These are phyloP conservation scores for Brachyptera risi DNA, from an alignment of 2,888 invertebrate genomes.

Conservation along the genomic window DNA sequence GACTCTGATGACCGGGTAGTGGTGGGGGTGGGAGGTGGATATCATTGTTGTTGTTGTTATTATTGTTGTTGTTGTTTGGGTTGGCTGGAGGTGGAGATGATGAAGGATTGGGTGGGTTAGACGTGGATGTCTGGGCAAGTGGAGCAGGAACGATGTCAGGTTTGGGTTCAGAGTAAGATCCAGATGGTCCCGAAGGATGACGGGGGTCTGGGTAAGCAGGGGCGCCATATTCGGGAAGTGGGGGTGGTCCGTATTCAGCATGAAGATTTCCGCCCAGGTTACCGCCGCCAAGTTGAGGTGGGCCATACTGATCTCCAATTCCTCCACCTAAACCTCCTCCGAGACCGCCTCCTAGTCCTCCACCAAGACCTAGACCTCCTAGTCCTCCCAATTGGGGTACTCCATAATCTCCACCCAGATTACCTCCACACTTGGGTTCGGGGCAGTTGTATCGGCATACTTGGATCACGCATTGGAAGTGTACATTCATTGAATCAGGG, in stretches of 20 bases:
- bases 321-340: constrained; percentile 13
- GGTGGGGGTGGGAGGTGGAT: constrained; percentile 77
- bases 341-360: too few species aligned
- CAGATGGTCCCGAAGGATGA: constrained; percentile 79
- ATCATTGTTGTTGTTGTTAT: constrained; percentile 49
- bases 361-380: constrained; percentile 39
- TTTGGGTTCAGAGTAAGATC: constrained; percentile 78
- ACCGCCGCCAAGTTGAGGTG: constrained; percentile 49
- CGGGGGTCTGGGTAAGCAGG: constrained; percentile 78
- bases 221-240: constrained; percentile 23
- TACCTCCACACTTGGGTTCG: constrained; percentile 76
- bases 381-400: constrained; percentile 63
- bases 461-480: constrained; percentile 95
- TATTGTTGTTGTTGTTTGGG: constrained; percentile 42
- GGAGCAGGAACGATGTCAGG: constrained; percentile 77
- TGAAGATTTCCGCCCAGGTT: constrained; percentile 24
- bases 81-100: constrained; percentile 51
- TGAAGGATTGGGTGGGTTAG: constrained; percentile 57
- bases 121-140: constrained; percentile 64
- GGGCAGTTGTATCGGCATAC: constrained; percentile 92
- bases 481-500: constrained; percentile 95
- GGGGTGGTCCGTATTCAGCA: constrained; percentile 37
- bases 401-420: constrained; percentile 60
- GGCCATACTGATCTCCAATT: constrained; percentile 55
- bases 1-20: constrained; percentile 72